Percentiles rank a stretch among this genome's conserved stretches.
Conservation (phyloP, 2,888 invertebrate species). For the Diadegma fenestrale region DNA sequence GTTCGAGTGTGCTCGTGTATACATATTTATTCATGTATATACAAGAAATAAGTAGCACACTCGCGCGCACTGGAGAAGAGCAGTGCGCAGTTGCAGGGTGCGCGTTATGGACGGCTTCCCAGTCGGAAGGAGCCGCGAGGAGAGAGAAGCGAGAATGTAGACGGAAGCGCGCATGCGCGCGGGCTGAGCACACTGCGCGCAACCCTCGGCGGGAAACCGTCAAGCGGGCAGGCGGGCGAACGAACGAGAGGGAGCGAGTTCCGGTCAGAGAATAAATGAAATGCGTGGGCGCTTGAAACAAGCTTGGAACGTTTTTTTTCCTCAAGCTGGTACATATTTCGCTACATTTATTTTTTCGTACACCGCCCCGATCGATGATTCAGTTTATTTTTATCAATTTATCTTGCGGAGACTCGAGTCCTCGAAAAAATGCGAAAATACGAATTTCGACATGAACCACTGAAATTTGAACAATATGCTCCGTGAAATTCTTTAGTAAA, state of each 20-base stretch:
- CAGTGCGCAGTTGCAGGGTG: constrained; percentile 15
- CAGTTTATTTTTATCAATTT: background rate
- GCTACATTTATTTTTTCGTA: constrained; percentile 10
- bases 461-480: background rate
- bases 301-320: constrained; percentile 33
- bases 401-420: background rate
- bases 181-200: constrained; percentile 25
- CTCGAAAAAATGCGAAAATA: background rate
- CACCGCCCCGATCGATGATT: background rate
- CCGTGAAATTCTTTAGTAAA: background rate
- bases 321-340: constrained; percentile 9
- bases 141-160: background rate
- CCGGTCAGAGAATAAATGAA: constrained; percentile 64
- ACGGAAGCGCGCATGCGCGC: constrained; percentile 30
- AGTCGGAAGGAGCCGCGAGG: constrained; percentile 3
- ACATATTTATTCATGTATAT: constrained; percentile 6
- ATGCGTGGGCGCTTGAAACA: constrained; percentile 61
- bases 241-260: constrained; percentile 49
- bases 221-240: background rate
- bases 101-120: constrained; percentile 11
- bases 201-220: constrained; percentile 54
- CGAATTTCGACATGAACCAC: background rate
- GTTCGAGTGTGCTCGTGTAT: background rate
- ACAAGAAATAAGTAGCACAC: constrained; percentile 17
- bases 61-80: background rate